Evolutionary conservation across 2,888 invertebrate species (phyloP), one percentile per base, ranked within the genome.

Genomic region (Eilema griseolum): DNA sequence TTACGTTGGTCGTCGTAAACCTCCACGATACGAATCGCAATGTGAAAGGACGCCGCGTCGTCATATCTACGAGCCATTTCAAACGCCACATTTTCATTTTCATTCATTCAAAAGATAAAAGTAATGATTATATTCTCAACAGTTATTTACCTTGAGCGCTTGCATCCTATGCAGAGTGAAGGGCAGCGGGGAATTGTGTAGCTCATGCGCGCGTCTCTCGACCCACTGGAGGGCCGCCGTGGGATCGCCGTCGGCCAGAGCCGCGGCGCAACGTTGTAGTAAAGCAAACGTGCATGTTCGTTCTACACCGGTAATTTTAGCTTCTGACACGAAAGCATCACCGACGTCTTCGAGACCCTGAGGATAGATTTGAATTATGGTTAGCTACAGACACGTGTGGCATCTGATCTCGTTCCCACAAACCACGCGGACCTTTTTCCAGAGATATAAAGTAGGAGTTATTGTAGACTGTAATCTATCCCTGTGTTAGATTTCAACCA

Each of bases 181-280:
- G 0, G 95, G 95, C 76, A 95, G 86, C 31, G 95, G 93, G 14
- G 95, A 95, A 77, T 94, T 93, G 37, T 96, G 95, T 66, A 99
- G 94, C 71, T 97, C 96, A 57, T 97, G 96, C 31, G 97, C 96
- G 86, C 98, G 97, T 12, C 96, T 96, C 76, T 96, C 96, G 0
- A 98, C 98, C 99, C 99, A 99, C 82, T 97, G 96, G 52, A 99
- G 93, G 0, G 99, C 99, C 16, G 98, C 98, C 59, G 96, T 96
- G 1, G 99, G 96, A 88, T 99, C 97, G 65, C 97, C 97, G 64
- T 97, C 97, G 81, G 97, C 97, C 73, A 99, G 95, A 63, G 98
- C 97, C 77, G 98, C 98, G 66, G 99, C 96, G 80, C 99, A 99
- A 80, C 97, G 96, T 93, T 99, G 99, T 72, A 95, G 83, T 70